Evolutionary conservation across 2,113 vertebrate genomes (phyloP), one percentile per base, ranked within the genome.

Genomic region (Phaethornis superciliosus): DNA sequence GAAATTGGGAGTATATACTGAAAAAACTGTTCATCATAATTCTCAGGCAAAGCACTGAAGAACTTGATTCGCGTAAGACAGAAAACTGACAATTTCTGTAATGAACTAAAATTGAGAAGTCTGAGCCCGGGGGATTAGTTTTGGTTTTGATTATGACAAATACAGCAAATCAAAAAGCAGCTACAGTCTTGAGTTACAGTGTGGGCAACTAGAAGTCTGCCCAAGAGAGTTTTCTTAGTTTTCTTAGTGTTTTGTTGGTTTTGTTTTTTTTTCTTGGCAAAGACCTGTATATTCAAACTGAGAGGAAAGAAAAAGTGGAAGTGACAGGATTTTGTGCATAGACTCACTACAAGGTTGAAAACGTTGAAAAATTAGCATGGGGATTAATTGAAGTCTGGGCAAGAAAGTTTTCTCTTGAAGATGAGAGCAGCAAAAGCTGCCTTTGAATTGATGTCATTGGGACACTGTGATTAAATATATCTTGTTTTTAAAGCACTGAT

Each of bases 311-410:
- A 23, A 56, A 85, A 78, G 42, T 46, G 56, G 58, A 40, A 37
- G 54, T 32, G 70, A 76, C 70, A 85, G 33, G 28, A 74, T 83
- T 92, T 72, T 95, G 63, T 92, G 77, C 51, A 37, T 81, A 54
- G 46, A 91, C 88, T 85, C 51, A 67, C 60, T 94, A 71, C 10
- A 52, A 89, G 58, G 71, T 55, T 79, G 81, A 72, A 79, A 78
- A 88, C 49, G 24, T 44, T 42, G 68, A 81, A 85, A 90, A 79
- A 88, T 80, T 77, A 81, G 32, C 19, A 0, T 27, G 47, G 32
- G 64, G 24, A 89, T 88, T 96, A 97, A 96, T 13, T 94, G 69
- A 95, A 92, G 65, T 81, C 78, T 92, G 74, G 16, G n/a, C 35
- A 78, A 94, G 59, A 47, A 94, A 87, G 26, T 90, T 92, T 56